phyloP scores from a whole-genome alignment of 2,888 invertebrate species.

The Dolichomitus sp. region DNA sequence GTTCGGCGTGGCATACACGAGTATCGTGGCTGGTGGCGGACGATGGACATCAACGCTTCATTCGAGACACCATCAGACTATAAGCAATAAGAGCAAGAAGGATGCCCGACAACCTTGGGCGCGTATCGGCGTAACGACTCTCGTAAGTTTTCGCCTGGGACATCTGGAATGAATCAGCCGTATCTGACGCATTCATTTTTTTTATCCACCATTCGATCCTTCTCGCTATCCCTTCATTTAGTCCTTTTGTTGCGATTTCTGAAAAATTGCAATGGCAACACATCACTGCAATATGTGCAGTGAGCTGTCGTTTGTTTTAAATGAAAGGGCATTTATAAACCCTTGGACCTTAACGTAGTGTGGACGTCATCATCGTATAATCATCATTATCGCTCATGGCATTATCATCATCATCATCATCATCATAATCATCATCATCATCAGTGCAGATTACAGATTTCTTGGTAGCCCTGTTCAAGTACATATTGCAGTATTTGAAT shows the following conservation, averaged over 20 bases:
- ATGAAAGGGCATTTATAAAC: slow-evolving; percentile 45
- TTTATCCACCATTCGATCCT: slow-evolving; percentile 27
- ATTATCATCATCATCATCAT: slow-evolving; percentile 68
- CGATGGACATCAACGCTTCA: slow-evolving; percentile 54
- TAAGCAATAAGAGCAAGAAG: slow-evolving; percentile 39
- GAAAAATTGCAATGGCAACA: slow-evolving; percentile 23
- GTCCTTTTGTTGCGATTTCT: slow-evolving; percentile 24
- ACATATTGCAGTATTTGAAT: slow-evolving; percentile 41
- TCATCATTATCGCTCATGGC: slow-evolving; percentile 65
- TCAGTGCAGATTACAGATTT: slow-evolving; percentile 60
- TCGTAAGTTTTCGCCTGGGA: slow-evolving; percentile 71
- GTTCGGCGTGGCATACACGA: slow-evolving; percentile 19
- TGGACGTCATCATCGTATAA: slow-evolving; percentile 64
- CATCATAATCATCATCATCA: slow-evolving; percentile 55
- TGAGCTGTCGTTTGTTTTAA: slow-evolving; percentile 45
- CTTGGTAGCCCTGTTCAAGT: slow-evolving; percentile 43
- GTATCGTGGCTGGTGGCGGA: slow-evolving; percentile 38
- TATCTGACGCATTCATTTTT: slow-evolving; percentile 63
- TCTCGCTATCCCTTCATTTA: slow-evolving; percentile 26
- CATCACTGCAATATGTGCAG: slow-evolving; percentile 22
- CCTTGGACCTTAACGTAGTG: slow-evolving; percentile 13
- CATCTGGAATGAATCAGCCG: slow-evolving; percentile 75
- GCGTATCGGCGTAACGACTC: slow-evolving; percentile 71
- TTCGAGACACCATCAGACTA: slow-evolving; percentile 11
- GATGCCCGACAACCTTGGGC: slow-evolving; percentile 52